These are phyloP conservation scores for Amblyopsis hoosieri DNA, from an alignment of 2,797 vertebrate genomes.

Conservation along the genomic window DNA sequence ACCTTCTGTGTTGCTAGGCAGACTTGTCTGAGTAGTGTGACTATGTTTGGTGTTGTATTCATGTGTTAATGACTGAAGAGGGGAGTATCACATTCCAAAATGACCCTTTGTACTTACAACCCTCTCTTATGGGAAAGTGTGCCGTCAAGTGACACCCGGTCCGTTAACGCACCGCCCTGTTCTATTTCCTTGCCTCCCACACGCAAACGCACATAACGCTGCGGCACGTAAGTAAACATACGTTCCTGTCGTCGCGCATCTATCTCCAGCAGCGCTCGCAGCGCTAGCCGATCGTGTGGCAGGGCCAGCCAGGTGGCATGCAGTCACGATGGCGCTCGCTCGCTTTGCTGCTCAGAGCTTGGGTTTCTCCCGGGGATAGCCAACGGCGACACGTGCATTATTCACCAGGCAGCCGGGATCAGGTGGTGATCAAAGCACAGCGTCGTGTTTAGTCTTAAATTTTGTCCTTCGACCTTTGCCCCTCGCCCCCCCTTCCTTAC, in stretches of 20 bases:
- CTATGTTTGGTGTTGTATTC: conserved; percentile 29
- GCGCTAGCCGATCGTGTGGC: conserved; percentile 18
- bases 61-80: conserved; percentile 12
- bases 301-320: conserved; percentile 68
- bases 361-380: conserved; percentile 74
- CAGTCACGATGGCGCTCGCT: conserved; percentile 69
- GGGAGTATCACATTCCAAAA: conserved; percentile 33
- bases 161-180: conserved; percentile 15
- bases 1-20: too few species aligned
- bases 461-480: conserved; percentile 36
- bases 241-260: conserved; percentile 5
- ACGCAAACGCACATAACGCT: conserved; percentile 20
- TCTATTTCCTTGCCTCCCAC: conserved; percentile 2
- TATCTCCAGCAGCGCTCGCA: neutral
- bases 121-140: conserved; percentile 33
- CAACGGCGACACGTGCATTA: conserved; percentile 73
- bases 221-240: conserved; percentile 52
- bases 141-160: conserved; percentile 10
- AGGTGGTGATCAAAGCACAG: conserved; percentile 67
- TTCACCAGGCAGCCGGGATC: conserved; percentile 77
- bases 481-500: conserved; percentile 3
- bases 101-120: conserved; percentile 15
- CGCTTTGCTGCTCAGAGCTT: conserved; percentile 69
- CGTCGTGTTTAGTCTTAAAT: conserved; percentile 37
- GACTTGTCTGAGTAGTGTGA: conserved; percentile 10